Evolutionary conservation across 2,888 invertebrate genomes (phyloP), one percentile per base, ranked within the genome.

Genomic region (Watsonalla binaria): DNA sequence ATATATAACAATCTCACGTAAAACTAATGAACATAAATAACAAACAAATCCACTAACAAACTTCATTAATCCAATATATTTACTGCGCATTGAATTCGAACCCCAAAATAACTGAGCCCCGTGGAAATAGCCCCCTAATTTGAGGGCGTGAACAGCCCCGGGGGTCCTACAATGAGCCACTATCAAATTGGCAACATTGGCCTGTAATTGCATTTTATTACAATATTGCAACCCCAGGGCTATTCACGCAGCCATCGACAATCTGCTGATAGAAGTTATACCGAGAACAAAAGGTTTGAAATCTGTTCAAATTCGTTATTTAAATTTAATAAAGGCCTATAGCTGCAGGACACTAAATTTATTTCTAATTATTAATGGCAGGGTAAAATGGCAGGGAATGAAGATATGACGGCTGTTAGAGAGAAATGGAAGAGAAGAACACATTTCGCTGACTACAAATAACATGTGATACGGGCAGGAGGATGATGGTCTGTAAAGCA

Each of bases 151-250:
- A 69, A 65, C 63, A 71, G 75, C 72, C 54, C 54, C 70, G 76
- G 80, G 67, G 56, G 53, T 13, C 45, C 61, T 63, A 74, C 74
- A 81, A 78, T 74, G 74, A 73, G 70, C 70, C 66, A 59, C 74
- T 78, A 79, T 78, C 70, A 82, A 84, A 83, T 82, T 82, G 82
- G 80, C 82, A 79, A 78, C 75, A 79, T 78, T 76, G 72, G 68
- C 63, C 60, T 71, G 78, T 85, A 86, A 84, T 83, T 82, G 74
- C 75, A 71, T 75, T 78, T 74, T 71, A 72, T 73, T 62, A 62
- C 56, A 51, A 49, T 42, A 42, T 37, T 39, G 11, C 14, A 35
- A 8, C 49, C 49, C 13, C 15, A 34, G 8, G 37, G 49, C 49
- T 14, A 35, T 37, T 49, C 37, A 14, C 13, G 49, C 49, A 37